A percentile compares a stretch with the other conserved stretches of the same genome.
These are phyloP conservation scores for Rhabdophis nuchalis DNA, from an alignment of 2,797 vertebrate genomes.

Conservation along the genomic window DNA sequence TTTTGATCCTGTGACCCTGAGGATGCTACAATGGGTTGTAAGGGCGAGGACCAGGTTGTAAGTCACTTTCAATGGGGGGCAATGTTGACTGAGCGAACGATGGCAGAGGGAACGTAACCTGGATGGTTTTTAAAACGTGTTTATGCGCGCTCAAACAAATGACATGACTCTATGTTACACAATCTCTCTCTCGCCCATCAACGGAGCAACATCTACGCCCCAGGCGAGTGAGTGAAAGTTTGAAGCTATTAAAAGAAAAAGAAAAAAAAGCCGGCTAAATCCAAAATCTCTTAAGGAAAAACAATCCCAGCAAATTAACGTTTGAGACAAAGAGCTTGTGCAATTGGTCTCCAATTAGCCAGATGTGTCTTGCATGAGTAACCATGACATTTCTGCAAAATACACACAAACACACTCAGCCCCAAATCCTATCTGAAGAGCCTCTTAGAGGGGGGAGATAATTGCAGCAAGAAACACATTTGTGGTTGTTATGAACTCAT, in stretches of 20 bases:
- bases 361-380: slow-evolving; percentile 7
- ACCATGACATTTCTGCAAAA: neutral
- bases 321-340: neutral
- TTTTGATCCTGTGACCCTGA: neutral
- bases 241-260: neutral
- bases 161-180: neutral
- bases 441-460: neutral
- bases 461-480: neutral
- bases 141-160: neutral
- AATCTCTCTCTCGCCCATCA: neutral
- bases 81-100: neutral
- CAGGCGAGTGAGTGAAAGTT: neutral
- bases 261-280: neutral
- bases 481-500: neutral
- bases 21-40: neutral
- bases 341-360: slow-evolving; percentile 3
- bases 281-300: neutral
- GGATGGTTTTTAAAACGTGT: neutral
- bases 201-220: neutral
- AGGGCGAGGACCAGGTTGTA: neutral
- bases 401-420: neutral
- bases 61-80: neutral
- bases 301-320: neutral
- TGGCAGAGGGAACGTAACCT: neutral
- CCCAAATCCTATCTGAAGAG: neutral